Evolutionary conservation across 2,888 invertebrate genomes (phyloP).

Genomic region (Rotaria socialis): DNA sequence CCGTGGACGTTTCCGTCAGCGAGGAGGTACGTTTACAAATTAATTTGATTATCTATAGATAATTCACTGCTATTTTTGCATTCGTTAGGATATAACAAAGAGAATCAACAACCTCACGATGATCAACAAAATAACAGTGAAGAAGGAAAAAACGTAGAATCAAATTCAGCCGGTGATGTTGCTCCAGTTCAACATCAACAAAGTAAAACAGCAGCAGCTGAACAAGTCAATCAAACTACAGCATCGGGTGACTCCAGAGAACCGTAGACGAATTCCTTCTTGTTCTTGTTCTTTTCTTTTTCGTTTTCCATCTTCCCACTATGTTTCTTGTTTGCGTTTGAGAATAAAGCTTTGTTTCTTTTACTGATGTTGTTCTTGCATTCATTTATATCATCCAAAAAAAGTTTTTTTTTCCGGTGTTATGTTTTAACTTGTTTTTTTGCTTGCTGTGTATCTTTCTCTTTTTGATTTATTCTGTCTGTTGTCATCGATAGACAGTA

Average conservation of each 20-base stretch:
- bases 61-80: not conserved
- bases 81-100: not conserved
- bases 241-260: not conserved
- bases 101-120: not conserved
- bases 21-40: not conserved
- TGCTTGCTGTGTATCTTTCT: slow-evolving; percentile 8
- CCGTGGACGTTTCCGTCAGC: not conserved
- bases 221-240: not conserved
- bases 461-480: slow-evolving; percentile 5
- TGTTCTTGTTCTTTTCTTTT: not conserved
- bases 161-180: not conserved
- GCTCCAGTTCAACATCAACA: not conserved
- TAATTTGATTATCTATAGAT: not conserved
- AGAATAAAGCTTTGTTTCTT: slow-evolving; percentile 23
- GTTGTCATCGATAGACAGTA: slow-evolving; percentile 2
- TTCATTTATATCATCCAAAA: not conserved
- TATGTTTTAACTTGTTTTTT: not conserved
- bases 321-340: not conserved
- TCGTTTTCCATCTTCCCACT: not conserved
- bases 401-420: slow-evolving; percentile 21
- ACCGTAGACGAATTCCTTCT: not conserved
- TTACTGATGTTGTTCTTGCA: slow-evolving; percentile 17
- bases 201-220: not conserved
- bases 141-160: not conserved
- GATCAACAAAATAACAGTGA: slow-evolving; percentile 27